Evolutionary conservation across 2,888 invertebrate species (phyloP).

Genomic region (Yponomeuta evonymella): DNA sequence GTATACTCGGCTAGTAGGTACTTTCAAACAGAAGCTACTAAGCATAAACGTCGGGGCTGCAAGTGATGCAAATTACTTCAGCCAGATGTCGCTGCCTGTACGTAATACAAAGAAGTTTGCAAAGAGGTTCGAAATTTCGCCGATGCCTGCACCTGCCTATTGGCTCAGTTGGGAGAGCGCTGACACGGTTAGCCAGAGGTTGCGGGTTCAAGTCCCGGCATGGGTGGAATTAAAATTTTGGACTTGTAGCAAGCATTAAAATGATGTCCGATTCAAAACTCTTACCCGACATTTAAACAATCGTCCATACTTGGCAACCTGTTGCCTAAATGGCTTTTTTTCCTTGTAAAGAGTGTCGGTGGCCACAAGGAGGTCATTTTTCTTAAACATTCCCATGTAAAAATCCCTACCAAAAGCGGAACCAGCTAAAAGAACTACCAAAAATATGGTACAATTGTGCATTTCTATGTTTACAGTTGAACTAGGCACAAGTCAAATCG

Average conservation of each 20-base stretch:
- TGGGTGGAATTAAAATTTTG: neutral
- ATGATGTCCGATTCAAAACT: neutral
- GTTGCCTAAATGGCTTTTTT: constrained; percentile 30
- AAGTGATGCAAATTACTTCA: too few species aligned
- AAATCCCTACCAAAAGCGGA: constrained; percentile 41
- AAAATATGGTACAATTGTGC: neutral
- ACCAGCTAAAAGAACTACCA: constrained; percentile 22
- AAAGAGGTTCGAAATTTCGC: too few species aligned
- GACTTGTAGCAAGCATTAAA: neutral
- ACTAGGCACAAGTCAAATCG: neutral
- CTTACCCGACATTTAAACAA: constrained; percentile 52
- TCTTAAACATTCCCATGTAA: constrained; percentile 54
- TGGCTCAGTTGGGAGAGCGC: too few species aligned
- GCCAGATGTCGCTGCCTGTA: too few species aligned
- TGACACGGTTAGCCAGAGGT: too few species aligned
- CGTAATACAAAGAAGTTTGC: too few species aligned
- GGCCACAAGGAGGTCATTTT: constrained; percentile 50
- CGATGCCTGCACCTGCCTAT: too few species aligned
- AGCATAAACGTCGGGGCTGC: too few species aligned
- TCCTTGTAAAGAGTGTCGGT: constrained; percentile 50
- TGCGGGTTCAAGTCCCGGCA: too few species aligned
- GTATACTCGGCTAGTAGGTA: too few species aligned
- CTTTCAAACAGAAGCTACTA: too few species aligned
- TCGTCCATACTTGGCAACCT: constrained; percentile 48
- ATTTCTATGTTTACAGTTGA: neutral